phyloP scores from a whole-genome alignment of 2,888 invertebrate species.

The Himalopsyche anomala region DNA sequence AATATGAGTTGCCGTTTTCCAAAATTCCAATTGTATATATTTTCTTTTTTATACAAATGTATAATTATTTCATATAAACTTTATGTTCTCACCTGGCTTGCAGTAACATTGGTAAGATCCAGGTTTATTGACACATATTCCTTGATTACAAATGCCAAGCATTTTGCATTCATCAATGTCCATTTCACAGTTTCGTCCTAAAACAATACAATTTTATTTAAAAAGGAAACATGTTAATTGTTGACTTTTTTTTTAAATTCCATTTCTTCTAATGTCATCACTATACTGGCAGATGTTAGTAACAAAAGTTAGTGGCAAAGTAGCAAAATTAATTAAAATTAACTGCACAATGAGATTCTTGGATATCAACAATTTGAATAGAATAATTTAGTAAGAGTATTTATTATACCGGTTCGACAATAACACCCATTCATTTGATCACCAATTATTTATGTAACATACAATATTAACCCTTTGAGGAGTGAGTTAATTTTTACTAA shows the following conservation, averaged over 20 bases:
- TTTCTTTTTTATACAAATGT: too few species aligned
- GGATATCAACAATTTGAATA: background rate
- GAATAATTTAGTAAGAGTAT: too few species aligned
- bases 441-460: too few species aligned
- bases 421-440: too few species aligned
- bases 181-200: constrained; percentile 77
- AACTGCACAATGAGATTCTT: background rate
- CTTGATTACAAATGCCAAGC: constrained; percentile 84
- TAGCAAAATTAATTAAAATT: background rate
- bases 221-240: background rate
- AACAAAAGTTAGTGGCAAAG: too few species aligned
- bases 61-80: background rate
- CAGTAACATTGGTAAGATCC: constrained; percentile 92
- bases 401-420: too few species aligned
- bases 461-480: too few species aligned
- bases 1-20: too few species aligned
- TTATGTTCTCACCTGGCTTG: constrained; percentile 78
- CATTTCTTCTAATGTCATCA: background rate
- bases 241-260: background rate
- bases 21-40: too few species aligned
- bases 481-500: too few species aligned
- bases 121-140: constrained; percentile 86
- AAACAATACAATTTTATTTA: background rate
- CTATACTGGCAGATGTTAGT: background rate
- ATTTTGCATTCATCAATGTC: constrained; percentile 88